Evolutionary conservation across 2,888 invertebrate species (phyloP), one percentile per base, ranked within the genome.

Genomic region (Rutpela maculata): DNA sequence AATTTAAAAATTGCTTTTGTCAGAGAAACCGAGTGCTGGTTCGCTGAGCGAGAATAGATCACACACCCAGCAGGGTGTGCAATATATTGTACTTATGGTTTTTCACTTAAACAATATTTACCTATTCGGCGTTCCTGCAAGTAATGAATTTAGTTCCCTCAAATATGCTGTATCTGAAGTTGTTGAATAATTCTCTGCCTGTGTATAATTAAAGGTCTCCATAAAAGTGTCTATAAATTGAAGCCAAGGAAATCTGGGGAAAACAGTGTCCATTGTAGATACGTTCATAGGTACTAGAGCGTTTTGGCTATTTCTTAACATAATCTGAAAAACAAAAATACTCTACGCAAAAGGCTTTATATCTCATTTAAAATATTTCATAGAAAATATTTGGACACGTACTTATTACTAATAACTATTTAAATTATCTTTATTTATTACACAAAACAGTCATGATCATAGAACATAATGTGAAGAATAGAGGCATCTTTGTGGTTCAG

Each of bases 41-140:
- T n/a, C n/a, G n/a, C n/a, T n/a, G n/a, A n/a, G n/a, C n/a, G n/a
- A n/a, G n/a, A n/a, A n/a, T n/a, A n/a, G n/a, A n/a, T n/a, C n/a
- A n/a, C n/a, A n/a, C n/a, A n/a, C n/a, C n/a, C n/a, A n/a, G n/a
- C n/a, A n/a, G n/a, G n/a, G n/a, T n/a, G n/a, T n/a, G n/a, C n/a
- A 26, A 26, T 26, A 26, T 26, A 4, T 4, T 26, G 22, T 26
- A 26, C 2, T 26, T 26, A 26, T 26, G 1, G 22, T 3, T 26
- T 26, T 26, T 26, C 22, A 26, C 22, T 3, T 26, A 43, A 15
- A 15, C 1, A n/a, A 31, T 19, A n/a, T 17, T 68, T 66, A 77
- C 76, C 73, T 68, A 50, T 62, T 73, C 4, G 68, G 22, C 3
- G 76, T 77, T 68, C 50, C 43, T 57, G 73, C 76, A 3, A 77